phyloP scores from a whole-genome alignment of 1,140 invertebrate species.

The Tyrophagus putrescentiae region DNA sequence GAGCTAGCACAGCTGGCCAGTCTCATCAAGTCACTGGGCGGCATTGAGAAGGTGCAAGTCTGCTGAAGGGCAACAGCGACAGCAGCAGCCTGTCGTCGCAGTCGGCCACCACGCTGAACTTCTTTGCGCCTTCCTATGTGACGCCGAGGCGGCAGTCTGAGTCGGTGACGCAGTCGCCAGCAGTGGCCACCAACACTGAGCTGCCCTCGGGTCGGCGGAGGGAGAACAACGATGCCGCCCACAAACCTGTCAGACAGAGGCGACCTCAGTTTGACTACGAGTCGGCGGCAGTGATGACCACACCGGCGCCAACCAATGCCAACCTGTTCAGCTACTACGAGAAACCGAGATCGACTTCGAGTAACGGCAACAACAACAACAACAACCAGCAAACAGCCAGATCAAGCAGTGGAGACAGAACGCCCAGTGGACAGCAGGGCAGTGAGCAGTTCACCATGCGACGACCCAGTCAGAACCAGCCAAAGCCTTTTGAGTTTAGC shows the following conservation, averaged over 20 bases:
- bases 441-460: neutral
- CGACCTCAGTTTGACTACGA: constrained; percentile 21
- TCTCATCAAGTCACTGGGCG: constrained; percentile 28
- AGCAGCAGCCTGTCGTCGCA: neutral
- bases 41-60: constrained; percentile 27
- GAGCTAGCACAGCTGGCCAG: constrained; percentile 26
- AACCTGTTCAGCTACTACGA: constrained; percentile 16
- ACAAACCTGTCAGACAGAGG: constrained; percentile 16
- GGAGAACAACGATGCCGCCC: constrained; percentile 4
- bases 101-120: neutral
- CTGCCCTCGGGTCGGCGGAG: neutral
- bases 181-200: neutral
- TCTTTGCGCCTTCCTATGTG: constrained; percentile 20
- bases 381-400: neutral
- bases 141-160: constrained; percentile 17
- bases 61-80: constrained; percentile 18
- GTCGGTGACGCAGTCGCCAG: neutral
- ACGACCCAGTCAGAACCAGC: too few species aligned
- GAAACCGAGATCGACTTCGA: constrained; percentile 6
- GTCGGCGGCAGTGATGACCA: neutral
- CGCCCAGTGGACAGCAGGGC: neutral
- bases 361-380: neutral
- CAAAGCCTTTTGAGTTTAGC: constrained; percentile 20
- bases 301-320: neutral
- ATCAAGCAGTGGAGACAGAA: neutral